A percentile compares a stretch with the other conserved stretches of the same genome.
Evolutionary conservation across 2,113 vertebrate species (phyloP).

Genomic region (Zeus faber): DNA sequence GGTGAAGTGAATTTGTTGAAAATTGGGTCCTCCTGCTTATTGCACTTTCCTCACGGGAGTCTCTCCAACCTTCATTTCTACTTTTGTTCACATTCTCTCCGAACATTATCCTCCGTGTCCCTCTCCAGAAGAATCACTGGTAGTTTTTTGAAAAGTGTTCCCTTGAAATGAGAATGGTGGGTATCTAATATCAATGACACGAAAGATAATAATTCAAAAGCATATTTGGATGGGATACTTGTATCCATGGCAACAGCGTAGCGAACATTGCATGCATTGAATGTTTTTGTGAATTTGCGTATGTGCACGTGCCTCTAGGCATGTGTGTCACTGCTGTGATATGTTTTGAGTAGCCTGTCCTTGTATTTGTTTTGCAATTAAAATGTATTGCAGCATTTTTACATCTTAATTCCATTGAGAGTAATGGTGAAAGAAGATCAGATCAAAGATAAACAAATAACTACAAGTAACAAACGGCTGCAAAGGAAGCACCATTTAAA

Average conservation of each 20-base stretch:
- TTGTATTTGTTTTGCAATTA: too few relatives aligned
- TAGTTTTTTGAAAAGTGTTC: too few relatives aligned
- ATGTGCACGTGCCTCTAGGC: background rate
- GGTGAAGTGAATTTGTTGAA: conserved; percentile 9
- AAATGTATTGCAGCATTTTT: too few relatives aligned
- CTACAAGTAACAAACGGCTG: too few relatives aligned
- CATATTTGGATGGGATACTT: conserved; percentile 20
- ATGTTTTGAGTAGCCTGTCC: too few relatives aligned
- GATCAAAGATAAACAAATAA: too few relatives aligned
- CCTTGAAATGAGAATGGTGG: background rate
- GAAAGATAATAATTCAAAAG: conserved; percentile 28
- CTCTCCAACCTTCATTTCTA: background rate
- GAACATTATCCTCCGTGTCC: too few relatives aligned
- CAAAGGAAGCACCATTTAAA: too few relatives aligned
- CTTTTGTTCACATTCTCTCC: background rate
- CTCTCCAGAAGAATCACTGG: too few relatives aligned
- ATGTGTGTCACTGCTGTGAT: background rate
- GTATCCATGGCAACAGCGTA: conserved; percentile 56
- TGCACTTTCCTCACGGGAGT: conserved; percentile 2
- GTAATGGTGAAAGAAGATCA: too few relatives aligned
- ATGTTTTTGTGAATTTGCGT: background rate
- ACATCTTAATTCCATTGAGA: too few relatives aligned
- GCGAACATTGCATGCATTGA: conserved; percentile 24
- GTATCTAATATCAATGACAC: background rate
- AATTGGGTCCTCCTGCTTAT: conserved; percentile 6